These are phyloP conservation scores for Eumeta japonica DNA, from an alignment of 1,140 invertebrate species.

Conservation along the genomic window DNA sequence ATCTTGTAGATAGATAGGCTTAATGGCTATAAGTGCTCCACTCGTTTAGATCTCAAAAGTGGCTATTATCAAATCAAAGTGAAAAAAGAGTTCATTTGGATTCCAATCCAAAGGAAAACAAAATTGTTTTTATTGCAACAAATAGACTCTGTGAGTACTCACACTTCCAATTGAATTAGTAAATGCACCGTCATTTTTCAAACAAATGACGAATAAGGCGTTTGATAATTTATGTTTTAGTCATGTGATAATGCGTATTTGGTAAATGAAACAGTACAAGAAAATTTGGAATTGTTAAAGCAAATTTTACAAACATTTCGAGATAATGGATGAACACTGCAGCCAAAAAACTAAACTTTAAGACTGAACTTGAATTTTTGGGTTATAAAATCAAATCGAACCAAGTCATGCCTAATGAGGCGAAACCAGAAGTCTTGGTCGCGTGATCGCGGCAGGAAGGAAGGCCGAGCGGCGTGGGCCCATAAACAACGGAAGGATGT, in stretches of 20 bases:
- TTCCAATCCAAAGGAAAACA: conserved; percentile 15
- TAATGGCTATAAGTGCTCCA: conserved; percentile 2
- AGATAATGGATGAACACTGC: conserved; percentile 8
- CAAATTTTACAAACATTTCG: conserved; percentile 6
- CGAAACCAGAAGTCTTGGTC: too few relatives aligned
- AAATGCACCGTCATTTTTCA: conserved; percentile 8
- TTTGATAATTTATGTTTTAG: conserved; percentile 6
- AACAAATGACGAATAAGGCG: conserved; percentile 10
- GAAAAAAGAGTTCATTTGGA: too few relatives aligned
- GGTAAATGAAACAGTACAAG: conserved; percentile 9
- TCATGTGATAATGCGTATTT: conserved; percentile 14
- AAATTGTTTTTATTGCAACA: conserved; percentile 20
- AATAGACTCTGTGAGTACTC: conserved; percentile 26
- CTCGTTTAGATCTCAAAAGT: conserved; percentile 6
- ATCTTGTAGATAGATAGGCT: conserved; percentile 3
- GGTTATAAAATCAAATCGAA: conserved; percentile 4
- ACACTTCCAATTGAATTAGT: conserved; percentile 13
- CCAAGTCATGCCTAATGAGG: too few relatives aligned
- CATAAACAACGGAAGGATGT: too few relatives aligned
- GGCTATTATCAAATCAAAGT: too few relatives aligned
- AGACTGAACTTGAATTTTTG: conserved; percentile 7
- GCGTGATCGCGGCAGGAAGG: too few relatives aligned
- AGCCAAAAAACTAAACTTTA: conserved; percentile 3
- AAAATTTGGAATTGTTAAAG: conserved; percentile 2
- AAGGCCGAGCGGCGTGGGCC: too few relatives aligned